Evolutionary conservation across 2,113 vertebrate genomes (phyloP), one percentile per base, ranked within the genome.

Genomic region (Gavia stellata): DNA sequence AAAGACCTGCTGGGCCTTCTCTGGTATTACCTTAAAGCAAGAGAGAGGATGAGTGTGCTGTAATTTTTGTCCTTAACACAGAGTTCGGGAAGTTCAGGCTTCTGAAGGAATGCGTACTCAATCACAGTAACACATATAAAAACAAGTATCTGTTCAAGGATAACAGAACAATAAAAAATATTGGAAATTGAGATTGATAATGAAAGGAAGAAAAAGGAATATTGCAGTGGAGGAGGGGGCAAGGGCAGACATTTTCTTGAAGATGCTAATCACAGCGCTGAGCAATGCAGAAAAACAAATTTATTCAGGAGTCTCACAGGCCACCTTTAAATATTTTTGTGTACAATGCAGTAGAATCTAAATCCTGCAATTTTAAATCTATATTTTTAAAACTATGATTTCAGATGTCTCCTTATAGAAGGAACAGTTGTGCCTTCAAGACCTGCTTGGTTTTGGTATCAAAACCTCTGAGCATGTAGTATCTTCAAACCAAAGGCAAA

Each of bases 1-100:
- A 85, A 95, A 88, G 71, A 70, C 94, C 91, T 89, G 83, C 91
- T 96, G 96, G 73, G 94, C n/a, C n/a, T 81, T 96, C 83, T 92
- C 78, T 95, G 56, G 18, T 95, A 44, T 84, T 92, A 96, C 86
- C 90, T 96, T 91, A 91, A 88, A 86, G 17, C 70, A 86, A 90
- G 70, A 80, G 47, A 89, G 61, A 85, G 7, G 38, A 88, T 94
- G 84, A 95, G n/a, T 56, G 45, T 83, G 63, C 79, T 86, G 74
- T 93, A 82, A 92, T 94, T 95, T 94, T 93, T 94, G 90, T 88
- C 90, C 65, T 94, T 88, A 90, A 75, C 44, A 53, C 25, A 66
- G 25, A 0, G 0, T 86, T 92, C 73, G 78, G 75, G 55, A 93
- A 84, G 65, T 47, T 92, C 18, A 49, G 28, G 28, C 49, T 86